Evolutionary conservation across 2,797 vertebrate species (phyloP).

Genomic region (Echiichthys vipera): DNA sequence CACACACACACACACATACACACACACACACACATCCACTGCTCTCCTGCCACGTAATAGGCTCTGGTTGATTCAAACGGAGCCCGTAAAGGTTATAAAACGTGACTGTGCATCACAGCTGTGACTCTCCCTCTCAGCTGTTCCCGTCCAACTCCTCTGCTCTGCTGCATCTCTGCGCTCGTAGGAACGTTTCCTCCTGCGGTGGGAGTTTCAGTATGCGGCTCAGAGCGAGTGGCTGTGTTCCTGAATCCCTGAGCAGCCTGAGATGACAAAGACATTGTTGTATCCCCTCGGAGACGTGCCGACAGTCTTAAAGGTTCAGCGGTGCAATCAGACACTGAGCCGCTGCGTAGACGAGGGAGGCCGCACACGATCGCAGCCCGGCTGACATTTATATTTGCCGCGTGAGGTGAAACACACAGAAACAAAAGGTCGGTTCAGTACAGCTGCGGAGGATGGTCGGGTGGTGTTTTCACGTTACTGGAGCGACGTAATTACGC

Average conservation of each 20-base stretch:
- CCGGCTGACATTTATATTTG: constrained; percentile 55
- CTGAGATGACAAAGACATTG: constrained; percentile 41
- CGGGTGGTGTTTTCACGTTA: constrained; percentile 12
- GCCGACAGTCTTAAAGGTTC: constrained; percentile 45
- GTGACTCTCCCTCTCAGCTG: not conserved
- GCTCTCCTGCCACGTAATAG: not conserved
- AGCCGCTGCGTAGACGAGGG: constrained; percentile 9
- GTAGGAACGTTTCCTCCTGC: constrained; percentile 15
- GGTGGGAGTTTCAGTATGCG: constrained; percentile 48
- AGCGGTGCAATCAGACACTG: constrained; percentile 34
- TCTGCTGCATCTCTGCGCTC: constrained; percentile 13
- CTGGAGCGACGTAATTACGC: constrained; percentile 41
- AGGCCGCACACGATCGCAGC: constrained; percentile 5
- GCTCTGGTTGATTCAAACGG: no score
- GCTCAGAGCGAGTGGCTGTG: not conserved
- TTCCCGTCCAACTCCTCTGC: constrained; percentile 16
- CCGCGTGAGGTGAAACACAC: constrained; percentile 13
- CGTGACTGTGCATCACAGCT: constrained; percentile 6
- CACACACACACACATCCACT: not conserved
- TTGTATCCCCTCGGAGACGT: constrained; percentile 34
- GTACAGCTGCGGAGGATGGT: constrained; percentile 13
- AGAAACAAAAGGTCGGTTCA: constrained; percentile 3
- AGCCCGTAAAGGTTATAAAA: not conserved
- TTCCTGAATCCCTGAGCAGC: constrained; percentile 30
- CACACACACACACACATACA: no score